Evolutionary conservation across 2,113 vertebrate genomes (phyloP).

Genomic region (Neotoma lepida): DNA sequence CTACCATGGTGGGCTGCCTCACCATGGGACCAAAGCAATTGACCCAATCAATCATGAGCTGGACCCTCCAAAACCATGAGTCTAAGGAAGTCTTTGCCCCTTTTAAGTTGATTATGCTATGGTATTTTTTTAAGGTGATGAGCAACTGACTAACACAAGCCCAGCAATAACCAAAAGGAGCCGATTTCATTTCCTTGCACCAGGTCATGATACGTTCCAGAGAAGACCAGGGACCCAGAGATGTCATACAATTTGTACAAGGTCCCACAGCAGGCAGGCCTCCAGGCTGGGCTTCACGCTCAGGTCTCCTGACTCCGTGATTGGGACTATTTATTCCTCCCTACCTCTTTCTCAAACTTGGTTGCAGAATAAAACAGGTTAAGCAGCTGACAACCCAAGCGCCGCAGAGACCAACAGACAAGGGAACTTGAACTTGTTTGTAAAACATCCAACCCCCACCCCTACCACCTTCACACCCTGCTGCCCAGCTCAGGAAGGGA

Average conservation of each 20-base stretch:
- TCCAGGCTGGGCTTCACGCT: neutral
- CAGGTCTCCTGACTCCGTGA: neutral
- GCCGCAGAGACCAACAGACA: neutral
- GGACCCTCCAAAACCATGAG: neutral
- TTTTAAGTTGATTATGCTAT: neutral
- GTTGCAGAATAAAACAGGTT: constrained; percentile 26
- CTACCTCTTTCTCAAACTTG: neutral
- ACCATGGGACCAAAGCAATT: neutral
- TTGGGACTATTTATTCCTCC: neutral
- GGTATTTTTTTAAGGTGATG: neutral
- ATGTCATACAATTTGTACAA: neutral
- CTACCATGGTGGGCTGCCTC: neutral
- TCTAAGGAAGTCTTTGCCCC: neutral
- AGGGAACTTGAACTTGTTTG: neutral
- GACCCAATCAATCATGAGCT: neutral
- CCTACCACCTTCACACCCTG: neutral
- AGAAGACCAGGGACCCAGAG: neutral
- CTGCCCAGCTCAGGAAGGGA: neutral
- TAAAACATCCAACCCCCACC: neutral
- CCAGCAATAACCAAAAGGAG: neutral
- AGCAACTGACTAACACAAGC: neutral
- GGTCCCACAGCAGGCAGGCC: neutral
- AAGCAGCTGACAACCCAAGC: neutral
- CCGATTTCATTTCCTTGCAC: no score
- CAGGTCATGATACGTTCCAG: accelerated